Evolutionary conservation across 1,140 invertebrate species (phyloP).

Genomic region (Campoletis sonorensis): DNA sequence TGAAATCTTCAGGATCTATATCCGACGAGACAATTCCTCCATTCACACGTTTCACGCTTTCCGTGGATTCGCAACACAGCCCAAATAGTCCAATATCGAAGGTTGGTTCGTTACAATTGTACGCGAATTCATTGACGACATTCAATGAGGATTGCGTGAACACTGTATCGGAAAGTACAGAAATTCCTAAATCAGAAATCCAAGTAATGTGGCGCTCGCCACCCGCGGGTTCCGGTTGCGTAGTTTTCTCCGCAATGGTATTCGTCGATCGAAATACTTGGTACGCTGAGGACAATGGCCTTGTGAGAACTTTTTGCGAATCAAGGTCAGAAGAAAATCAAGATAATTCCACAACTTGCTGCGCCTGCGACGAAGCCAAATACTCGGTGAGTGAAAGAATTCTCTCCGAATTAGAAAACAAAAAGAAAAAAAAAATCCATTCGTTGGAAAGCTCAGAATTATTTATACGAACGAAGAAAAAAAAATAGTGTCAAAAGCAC

Average conservation of each 20-base stretch:
- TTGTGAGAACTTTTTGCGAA: constrained; percentile 91
- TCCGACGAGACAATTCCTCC: constrained; percentile 86
- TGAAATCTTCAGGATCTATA: constrained; percentile 79
- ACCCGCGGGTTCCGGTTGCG: constrained; percentile 88
- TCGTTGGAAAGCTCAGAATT: too few species aligned
- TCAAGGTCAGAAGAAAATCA: constrained; percentile 77
- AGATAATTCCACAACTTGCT: constrained; percentile 80
- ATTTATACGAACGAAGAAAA: too few species aligned
- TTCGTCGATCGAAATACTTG: constrained; percentile 88
- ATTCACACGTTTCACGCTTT: constrained; percentile 89
- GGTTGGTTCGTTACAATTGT: constrained; percentile 88
- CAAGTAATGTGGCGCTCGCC: constrained; percentile 95
- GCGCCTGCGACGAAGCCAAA: constrained; percentile 94
- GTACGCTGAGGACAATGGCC: constrained; percentile 92
- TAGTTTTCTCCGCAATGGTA: constrained; percentile 90
- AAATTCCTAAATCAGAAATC: constrained; percentile 88
- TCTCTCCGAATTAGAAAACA: too few species aligned
- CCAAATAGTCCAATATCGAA: constrained; percentile 76
- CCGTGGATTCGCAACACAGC: constrained; percentile 82
- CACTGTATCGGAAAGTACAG: constrained; percentile 87
- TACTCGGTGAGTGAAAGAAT: constrained; percentile 86
- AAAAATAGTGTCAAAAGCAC: too few species aligned
- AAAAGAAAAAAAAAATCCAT: too few species aligned
- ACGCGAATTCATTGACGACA: constrained; percentile 85
- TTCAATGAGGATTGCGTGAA: constrained; percentile 93